Evolutionary conservation across 2,888 invertebrate species (phyloP), one percentile per base, ranked within the genome.

Genomic region (Drosophila diplacantha): DNA sequence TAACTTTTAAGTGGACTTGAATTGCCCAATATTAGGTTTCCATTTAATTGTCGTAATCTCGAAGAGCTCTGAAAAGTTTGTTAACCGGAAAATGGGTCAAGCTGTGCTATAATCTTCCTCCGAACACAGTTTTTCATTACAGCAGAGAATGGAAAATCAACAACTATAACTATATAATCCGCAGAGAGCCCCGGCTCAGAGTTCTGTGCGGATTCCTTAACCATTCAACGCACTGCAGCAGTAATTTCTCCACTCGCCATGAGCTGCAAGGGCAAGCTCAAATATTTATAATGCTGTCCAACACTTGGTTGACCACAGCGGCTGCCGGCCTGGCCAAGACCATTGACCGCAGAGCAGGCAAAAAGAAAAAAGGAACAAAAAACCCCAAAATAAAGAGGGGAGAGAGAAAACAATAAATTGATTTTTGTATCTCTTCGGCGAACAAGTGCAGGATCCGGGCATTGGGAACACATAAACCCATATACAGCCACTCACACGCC

Each of bases 201-300:
- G 47, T 22, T 32, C 54, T 63, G 31, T 39, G 39, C 35, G 47
- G 67, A 51, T 52, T 57, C 73, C 75, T 72, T 65, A 68, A 68
- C 81, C 70, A 81, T 81, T 75, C 75, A 74, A 81, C 72, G 75
- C 64, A 74, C 67, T 75, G 61, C 77, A 65, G 59, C 71, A 24
- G 66, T 59, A 56, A 37, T 50, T 60, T 18, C 61, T 60, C 41
- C 22, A 29, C 32, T 50, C 16, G 54, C 56, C 63, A 76, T 70
- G 76, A 78, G 76, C 82, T 75, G 82, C 54, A 66, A 72, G 61
- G 62, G 47, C 66, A 70, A 81, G 57, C 71, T 82, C 52, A 82
- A 80, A 80, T 78, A 82, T 80, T 82, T 82, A 76, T 80, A 78
- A 80, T 74, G 75, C 81, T 72, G 74, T 72, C 83, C 77, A 73